These are phyloP conservation scores for Siniperca obscura DNA, from an alignment of 2,797 vertebrate species.

Conservation along the genomic window DNA sequence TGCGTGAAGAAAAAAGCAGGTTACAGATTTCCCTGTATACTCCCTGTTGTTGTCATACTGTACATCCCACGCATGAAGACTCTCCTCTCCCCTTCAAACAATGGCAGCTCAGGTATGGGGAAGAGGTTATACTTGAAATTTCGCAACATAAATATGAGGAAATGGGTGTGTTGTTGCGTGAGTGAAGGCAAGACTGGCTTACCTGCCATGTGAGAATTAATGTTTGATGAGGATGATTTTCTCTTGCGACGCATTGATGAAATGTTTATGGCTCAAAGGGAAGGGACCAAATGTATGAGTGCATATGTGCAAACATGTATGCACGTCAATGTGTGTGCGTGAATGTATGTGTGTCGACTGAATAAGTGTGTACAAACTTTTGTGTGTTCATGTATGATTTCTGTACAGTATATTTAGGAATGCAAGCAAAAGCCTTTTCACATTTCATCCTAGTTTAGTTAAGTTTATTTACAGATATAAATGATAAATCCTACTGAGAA, in stretches of 20 bases:
- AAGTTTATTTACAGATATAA: constrained; percentile 7
- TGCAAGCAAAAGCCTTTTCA: background rate
- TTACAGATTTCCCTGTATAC: constrained; percentile 21
- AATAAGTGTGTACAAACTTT: background rate
- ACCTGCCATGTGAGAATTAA: constrained; percentile 60
- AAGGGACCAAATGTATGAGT: constrained; percentile 13
- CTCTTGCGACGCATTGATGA: constrained; percentile 63
- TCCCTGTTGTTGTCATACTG: constrained; percentile 9
- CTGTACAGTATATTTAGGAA: background rate
- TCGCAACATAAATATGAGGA: constrained; percentile 14
- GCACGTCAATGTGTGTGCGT: background rate
- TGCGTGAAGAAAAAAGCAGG: background rate
- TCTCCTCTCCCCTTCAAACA: background rate
- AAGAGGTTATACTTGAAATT: constrained; percentile 18
- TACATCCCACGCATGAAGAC: constrained; percentile 16
- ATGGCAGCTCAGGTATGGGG: background rate
- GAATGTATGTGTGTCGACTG: background rate
- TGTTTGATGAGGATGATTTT: constrained; percentile 67
- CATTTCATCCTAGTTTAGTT: constrained; percentile 17
- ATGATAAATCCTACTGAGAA: background rate
- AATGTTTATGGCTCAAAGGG: constrained; percentile 63
- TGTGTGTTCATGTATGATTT: background rate
- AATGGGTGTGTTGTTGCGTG: constrained; percentile 30
- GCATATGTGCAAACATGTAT: background rate
- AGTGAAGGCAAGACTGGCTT: constrained; percentile 16